Conservation (phyloP, 1,140 invertebrate genomes). For the Bombus cullumanus region DNA sequence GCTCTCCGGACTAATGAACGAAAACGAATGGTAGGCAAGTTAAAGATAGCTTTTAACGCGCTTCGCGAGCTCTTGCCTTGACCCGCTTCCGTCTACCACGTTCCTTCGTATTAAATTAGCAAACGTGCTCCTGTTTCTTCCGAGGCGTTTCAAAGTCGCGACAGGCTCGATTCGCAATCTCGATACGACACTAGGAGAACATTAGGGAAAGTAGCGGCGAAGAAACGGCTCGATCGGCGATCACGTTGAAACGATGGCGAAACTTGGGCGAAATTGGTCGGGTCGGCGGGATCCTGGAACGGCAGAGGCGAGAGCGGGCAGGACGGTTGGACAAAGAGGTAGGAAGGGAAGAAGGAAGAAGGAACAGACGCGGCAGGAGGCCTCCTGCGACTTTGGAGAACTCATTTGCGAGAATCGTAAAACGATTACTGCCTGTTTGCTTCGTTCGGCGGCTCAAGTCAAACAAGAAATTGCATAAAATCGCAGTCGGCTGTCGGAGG, state of each 20-base stretch:
- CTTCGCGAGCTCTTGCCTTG: neutral
- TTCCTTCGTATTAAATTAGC: neutral
- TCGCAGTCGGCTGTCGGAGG: conserved; percentile 31
- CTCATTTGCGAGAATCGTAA: conserved; percentile 75
- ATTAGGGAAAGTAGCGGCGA: neutral
- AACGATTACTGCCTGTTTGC: conserved; percentile 71
- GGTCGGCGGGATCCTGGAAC: neutral
- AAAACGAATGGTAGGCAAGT: neutral
- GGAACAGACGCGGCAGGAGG: conserved; percentile 41
- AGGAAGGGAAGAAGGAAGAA: conserved; percentile 9
- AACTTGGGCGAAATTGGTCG: neutral
- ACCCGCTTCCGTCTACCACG: neutral
- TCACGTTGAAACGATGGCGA: neutral
- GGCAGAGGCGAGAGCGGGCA: neutral
- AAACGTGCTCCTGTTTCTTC: neutral
- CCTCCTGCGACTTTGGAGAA: conserved; percentile 71
- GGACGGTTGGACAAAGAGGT: too few species aligned
- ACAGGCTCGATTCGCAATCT: neutral
- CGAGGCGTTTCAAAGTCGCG: neutral
- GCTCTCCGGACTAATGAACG: conserved; percentile 4
- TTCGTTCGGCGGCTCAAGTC: conserved; percentile 60
- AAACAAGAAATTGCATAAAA: conserved; percentile 71
- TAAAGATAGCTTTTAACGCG: too few species aligned
- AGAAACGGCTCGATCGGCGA: neutral
- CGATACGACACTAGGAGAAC: neutral